phyloP scores from a whole-genome alignment of 2,888 invertebrate species.

The Meandrusa payeni region DNA sequence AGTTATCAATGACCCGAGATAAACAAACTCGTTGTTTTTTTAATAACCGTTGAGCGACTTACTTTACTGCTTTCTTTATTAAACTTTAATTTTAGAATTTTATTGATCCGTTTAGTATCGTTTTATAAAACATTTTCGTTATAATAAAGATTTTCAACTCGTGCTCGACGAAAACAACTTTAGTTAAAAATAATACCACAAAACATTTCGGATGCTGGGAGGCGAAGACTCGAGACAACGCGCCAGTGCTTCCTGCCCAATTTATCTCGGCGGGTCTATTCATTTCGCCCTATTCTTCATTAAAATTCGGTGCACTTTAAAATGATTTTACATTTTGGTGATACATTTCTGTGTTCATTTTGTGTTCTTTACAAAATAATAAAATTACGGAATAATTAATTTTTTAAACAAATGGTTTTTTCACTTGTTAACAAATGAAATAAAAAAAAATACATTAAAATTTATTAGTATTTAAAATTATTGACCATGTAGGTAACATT shows the following conservation, averaged over 20 bases:
- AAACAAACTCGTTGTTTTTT: no score
- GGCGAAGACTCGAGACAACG: background rate
- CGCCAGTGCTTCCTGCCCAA: conserved; percentile 6
- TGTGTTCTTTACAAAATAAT: background rate
- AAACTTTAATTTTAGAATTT: no score
- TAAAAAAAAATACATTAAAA: background rate
- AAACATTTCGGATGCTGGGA: background rate
- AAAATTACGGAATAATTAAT: background rate
- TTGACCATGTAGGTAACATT: no score
- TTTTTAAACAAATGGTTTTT: background rate
- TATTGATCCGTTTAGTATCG: no score
- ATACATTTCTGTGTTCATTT: no score
- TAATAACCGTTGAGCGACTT: no score
- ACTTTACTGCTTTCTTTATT: no score
- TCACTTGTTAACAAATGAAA: background rate
- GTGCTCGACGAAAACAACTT: no score
- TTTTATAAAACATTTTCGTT: no score
- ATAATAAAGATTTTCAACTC: no score
- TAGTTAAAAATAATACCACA: background rate
- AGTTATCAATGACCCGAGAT: no score
- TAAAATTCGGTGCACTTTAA: conserved; percentile 14
- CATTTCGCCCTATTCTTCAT: conserved; percentile 1
- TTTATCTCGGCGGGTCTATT: conserved; percentile 15
- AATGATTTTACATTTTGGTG: conserved; percentile 4
- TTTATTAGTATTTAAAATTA: background rate